Evolutionary conservation across 1,140 invertebrate genomes (phyloP).

Genomic region (Drosophila oshimai): DNA sequence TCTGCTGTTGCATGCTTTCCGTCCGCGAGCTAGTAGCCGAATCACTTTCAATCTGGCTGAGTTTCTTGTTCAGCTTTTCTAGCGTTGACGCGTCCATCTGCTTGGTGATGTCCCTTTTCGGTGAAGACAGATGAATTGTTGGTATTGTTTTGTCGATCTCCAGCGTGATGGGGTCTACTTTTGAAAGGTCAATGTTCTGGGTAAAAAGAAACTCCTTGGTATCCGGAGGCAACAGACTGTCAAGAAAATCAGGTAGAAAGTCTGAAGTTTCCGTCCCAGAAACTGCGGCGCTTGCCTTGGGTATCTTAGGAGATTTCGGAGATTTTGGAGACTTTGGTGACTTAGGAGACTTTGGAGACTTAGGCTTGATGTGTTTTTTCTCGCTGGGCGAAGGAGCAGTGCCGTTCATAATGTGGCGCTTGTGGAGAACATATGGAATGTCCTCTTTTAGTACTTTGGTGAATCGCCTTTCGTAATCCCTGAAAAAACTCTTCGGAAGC

Average conservation of each 20-base stretch:
- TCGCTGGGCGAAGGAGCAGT: slow-evolving; percentile 86
- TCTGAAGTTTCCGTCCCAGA: slow-evolving; percentile 39
- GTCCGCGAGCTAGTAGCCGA: slow-evolving; percentile 88
- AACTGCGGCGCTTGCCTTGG: slow-evolving; percentile 29
- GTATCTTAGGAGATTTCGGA: slow-evolving; percentile 84
- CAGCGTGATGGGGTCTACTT: slow-evolving; percentile 87
- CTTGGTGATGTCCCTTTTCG: slow-evolving; percentile 87
- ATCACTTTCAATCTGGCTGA: slow-evolving; percentile 88
- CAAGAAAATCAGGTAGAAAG: slow-evolving; percentile 78
- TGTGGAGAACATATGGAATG: slow-evolving; percentile 92
- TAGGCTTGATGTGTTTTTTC: slow-evolving; percentile 84
- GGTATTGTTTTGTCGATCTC: slow-evolving; percentile 86
- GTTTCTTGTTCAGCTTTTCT: slow-evolving; percentile 87
- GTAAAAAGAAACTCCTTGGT: slow-evolving; percentile 86
- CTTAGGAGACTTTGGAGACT: slow-evolving; percentile 85
- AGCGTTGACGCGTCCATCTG: slow-evolving; percentile 86
- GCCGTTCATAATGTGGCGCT: slow-evolving; percentile 91
- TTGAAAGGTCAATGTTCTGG: slow-evolving; percentile 88
- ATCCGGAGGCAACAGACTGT: slow-evolving; percentile 73
- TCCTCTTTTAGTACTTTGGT: slow-evolving; percentile 84
- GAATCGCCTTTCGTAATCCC: slow-evolving; percentile 84
- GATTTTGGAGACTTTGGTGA: slow-evolving; percentile 85
- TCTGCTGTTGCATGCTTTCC: slow-evolving; percentile 86
- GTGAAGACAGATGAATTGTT: slow-evolving; percentile 86
- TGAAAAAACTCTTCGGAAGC: slow-evolving; percentile 85